phyloP scores from a whole-genome alignment of 2,797 vertebrate genomes.

The Parambassis ranga region DNA sequence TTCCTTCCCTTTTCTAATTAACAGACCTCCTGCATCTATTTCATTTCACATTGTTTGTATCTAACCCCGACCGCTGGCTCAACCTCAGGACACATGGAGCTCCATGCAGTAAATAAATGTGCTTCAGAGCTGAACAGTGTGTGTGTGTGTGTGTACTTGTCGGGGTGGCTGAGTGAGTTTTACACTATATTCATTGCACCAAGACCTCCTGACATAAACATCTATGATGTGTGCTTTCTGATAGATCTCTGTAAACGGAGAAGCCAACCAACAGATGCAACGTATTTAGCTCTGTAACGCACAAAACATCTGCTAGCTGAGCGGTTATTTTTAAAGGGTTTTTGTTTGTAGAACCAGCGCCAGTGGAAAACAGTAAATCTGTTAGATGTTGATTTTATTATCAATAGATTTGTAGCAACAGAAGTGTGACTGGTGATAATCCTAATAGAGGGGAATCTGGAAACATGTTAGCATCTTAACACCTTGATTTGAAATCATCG shows the following conservation, averaged over 20 bases:
- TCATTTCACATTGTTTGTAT: constrained; percentile 15
- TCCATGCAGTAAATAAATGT: constrained; percentile 17
- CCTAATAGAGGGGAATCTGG: no score
- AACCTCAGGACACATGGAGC: constrained; percentile 5
- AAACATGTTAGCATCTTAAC: no score
- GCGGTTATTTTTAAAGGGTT: constrained; percentile 54
- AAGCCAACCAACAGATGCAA: constrained; percentile 65
- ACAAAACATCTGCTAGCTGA: constrained; percentile 67
- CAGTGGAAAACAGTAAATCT: background rate
- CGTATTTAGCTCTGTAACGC: constrained; percentile 58
- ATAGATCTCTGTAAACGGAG: constrained; percentile 65
- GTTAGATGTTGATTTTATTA: background rate
- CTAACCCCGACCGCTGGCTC: constrained; percentile 1
- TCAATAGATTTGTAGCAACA: background rate
- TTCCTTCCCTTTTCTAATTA: constrained; percentile 15
- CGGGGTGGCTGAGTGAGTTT: constrained; percentile 27
- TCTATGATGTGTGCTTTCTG: constrained; percentile 55
- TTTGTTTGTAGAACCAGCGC: constrained; percentile 37
- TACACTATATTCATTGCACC: constrained; percentile 44
- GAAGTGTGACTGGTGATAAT: background rate
- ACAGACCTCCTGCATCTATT: constrained; percentile 17
- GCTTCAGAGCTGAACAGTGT: background rate
- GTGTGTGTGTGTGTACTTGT: constrained; percentile 13
- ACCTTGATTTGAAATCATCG: no score
- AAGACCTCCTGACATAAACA: constrained; percentile 67